These are phyloP conservation scores for Rhinopomastus cyanomelas DNA, from an alignment of 2,113 vertebrate genomes.

Conservation along the genomic window DNA sequence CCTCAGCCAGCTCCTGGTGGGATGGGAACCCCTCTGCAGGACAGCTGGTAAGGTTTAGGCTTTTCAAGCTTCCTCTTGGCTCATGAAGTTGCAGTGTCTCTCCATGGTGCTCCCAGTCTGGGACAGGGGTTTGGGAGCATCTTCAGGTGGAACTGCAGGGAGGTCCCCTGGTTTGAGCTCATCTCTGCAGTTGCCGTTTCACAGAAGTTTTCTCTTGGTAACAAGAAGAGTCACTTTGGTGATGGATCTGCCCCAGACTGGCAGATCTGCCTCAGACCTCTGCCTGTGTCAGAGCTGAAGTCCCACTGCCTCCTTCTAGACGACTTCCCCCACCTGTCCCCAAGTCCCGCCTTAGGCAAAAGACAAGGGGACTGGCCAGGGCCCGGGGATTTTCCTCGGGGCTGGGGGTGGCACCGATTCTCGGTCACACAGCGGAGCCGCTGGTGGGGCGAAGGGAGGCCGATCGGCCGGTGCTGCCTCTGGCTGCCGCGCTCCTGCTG, in stretches of 20 bases:
- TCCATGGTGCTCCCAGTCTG: accelerated
- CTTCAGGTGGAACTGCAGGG: neutral
- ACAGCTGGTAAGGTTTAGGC: neutral
- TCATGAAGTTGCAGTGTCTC: accelerated
- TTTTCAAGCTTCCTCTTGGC: neutral
- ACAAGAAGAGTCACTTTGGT: neutral
- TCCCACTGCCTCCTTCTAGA: neutral
- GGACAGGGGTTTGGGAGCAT: neutral
- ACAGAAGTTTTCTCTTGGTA: neutral
- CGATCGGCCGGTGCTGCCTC: accelerated
- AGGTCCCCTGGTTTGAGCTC: neutral
- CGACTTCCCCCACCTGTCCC: neutral
- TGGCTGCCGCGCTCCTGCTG: accelerated
- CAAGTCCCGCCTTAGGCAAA: accelerated
- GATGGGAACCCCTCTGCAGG: neutral
- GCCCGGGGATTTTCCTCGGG: neutral
- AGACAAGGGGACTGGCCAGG: neutral
- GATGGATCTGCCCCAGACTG: neutral
- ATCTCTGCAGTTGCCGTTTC: neutral
- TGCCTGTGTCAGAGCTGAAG: neutral
- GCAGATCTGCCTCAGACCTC: neutral
- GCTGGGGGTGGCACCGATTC: accelerated
- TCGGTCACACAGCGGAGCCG: neutral
- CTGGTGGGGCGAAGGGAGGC: neutral
- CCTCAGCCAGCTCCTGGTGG: neutral